Base-by-base conservation (phyloP, 2,113 vertebrate species). In the Phylloscopus trochilus region DNA sequence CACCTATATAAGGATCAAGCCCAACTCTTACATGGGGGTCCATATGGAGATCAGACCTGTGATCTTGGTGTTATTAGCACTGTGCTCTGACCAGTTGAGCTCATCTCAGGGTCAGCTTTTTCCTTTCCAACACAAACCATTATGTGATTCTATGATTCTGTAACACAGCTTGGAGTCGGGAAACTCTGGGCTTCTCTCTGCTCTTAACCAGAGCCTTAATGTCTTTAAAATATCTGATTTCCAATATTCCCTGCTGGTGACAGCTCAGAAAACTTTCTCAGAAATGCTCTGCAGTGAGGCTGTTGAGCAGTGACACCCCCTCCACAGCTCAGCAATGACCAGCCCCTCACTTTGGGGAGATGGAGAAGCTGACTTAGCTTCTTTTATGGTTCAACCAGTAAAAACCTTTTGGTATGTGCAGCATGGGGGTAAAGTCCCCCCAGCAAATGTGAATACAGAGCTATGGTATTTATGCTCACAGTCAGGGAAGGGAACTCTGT, bases 1-100 rank as follows among this genome's bases (percentile, higher is more conserved):
- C 17, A 49, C 49, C 24, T 0, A 0, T 39, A n/a, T n/a, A n/a
- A n/a, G n/a, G n/a, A n/a, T n/a, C n/a, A 47, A 35, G 16, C 49
- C 43, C 24, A 31, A 6, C 20, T 49, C n/a, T 41, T 35, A 35
- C 3, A 14, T 31, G 24, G 41, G 31, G 26, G 3, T 24, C 26
- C 31, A 18, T 43, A 26, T 41, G 18, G 41, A 39, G 43, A 43
- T 43, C 35, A 80, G 21, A 47, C 7, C 49, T 30, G 24, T 35
- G 31, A 41, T 30, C 33, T 21, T 80, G 35, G 6, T 58, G 22
- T 31, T 73, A 37, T 31, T 56, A 56, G 26, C 51, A 27, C 43
- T 28, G 7, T 55, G 49, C 11, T 72, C 16, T 56, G 35, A 72
- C 24, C 35, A 41, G 1, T 10, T 27, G 35, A 56, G 35, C 26